phyloP scores from a whole-genome alignment of 2,113 vertebrate species.

The Peucedramus taeniatus region DNA sequence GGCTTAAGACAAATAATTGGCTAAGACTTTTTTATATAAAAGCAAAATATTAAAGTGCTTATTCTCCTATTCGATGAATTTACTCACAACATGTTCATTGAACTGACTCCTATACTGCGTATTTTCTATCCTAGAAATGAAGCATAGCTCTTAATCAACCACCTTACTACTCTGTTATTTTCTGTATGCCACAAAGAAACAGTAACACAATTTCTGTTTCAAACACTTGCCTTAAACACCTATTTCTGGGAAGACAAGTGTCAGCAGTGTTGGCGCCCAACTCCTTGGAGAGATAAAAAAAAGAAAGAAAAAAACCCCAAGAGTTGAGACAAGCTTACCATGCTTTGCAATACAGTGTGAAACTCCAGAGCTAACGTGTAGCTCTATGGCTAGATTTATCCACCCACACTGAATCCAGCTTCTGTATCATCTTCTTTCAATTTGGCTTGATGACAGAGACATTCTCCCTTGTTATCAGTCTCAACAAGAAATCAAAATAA shows the following conservation, averaged over 20 bases:
- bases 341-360: background rate
- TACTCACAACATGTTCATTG: background rate
- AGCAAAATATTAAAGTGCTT: background rate
- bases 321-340: background rate
- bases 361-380: background rate
- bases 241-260: slow-evolving; percentile 18
- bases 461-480: background rate
- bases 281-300: background rate
- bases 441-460: background rate
- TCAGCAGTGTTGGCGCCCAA: background rate
- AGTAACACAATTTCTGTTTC: slow-evolving; percentile 12
- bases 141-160: background rate
- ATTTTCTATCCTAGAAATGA: background rate
- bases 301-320: rapidly evolving
- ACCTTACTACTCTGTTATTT: background rate
- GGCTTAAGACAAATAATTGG: background rate
- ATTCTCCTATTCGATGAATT: background rate
- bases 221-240: background rate
- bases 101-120: background rate
- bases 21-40: background rate
- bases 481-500: background rate
- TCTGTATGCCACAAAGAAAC: background rate
- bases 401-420: background rate
- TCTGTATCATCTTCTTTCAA: background rate
- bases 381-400: background rate